phyloP scores from a whole-genome alignment of 1,140 invertebrate species.

The Drosophila burlai region DNA sequence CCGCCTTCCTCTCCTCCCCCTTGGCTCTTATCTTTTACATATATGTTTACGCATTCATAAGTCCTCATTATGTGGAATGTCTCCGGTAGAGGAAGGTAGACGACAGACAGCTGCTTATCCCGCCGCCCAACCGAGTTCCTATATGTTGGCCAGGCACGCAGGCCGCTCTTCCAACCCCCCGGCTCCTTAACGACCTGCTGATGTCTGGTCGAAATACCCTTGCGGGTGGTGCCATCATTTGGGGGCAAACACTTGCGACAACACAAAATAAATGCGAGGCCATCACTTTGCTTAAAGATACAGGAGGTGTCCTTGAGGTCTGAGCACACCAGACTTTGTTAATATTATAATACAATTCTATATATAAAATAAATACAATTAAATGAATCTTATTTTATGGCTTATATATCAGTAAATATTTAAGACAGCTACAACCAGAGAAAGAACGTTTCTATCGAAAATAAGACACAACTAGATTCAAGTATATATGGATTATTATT shows the following conservation, averaged over 20 bases:
- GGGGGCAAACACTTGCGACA: not conserved
- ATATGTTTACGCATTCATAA: slow-evolving; percentile 63
- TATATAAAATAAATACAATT: not conserved
- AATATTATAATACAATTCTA: not conserved
- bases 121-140: slow-evolving; percentile 7
- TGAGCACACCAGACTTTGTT: too few species aligned
- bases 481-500: too few species aligned
- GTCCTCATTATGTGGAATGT: slow-evolving; percentile 67
- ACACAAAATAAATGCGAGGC: too few species aligned
- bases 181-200: not conserved
- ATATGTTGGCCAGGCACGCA: slow-evolving; percentile 39
- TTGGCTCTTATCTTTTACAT: slow-evolving; percentile 31
- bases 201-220: slow-evolving; percentile 4
- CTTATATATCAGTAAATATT: not conserved
- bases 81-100: slow-evolving; percentile 5
- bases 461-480: not conserved
- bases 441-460: not conserved
- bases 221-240: not conserved
- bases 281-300: too few species aligned
- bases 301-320: too few species aligned
- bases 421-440: not conserved
- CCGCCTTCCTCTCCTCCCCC: not conserved
- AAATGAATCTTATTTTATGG: not conserved
- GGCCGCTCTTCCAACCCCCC: not conserved
- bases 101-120: slow-evolving; percentile 39